Percentiles rank a stretch among this genome's conserved stretches.
These are phyloP conservation scores for Echinops telfairi DNA, from an alignment of 2,113 vertebrate genomes.

Conservation along the genomic window DNA sequence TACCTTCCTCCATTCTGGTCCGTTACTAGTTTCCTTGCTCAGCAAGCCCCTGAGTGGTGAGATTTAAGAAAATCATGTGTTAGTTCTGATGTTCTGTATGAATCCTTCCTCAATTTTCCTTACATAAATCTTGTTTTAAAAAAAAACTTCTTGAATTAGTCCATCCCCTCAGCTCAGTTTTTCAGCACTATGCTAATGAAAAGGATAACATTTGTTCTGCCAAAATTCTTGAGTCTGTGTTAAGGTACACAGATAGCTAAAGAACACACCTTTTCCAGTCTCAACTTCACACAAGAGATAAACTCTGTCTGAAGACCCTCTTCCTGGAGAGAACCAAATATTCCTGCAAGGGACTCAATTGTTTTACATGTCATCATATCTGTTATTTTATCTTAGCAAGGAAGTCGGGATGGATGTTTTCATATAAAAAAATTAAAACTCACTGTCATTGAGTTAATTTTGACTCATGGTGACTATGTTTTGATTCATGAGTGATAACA, in stretches of 20 bases:
- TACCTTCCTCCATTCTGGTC: background rate
- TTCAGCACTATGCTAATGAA: background rate
- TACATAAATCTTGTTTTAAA: background rate
- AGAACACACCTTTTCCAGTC: background rate
- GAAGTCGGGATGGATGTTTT: background rate
- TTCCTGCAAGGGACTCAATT: background rate
- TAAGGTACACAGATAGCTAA: background rate
- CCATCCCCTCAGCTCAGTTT: background rate
- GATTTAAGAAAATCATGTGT: background rate
- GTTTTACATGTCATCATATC: background rate
- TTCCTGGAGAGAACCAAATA: background rate
- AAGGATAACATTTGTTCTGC: background rate
- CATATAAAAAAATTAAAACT: too few relatives aligned
- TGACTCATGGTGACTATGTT: background rate
- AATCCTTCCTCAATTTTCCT: conserved; percentile 8
- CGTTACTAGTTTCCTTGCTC: background rate
- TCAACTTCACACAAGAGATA: background rate
- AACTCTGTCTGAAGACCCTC: background rate
- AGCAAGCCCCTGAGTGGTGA: background rate
- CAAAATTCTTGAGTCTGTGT: background rate
- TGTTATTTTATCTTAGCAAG: conserved; percentile 5
- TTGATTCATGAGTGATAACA: background rate
- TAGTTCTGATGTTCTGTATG: background rate
- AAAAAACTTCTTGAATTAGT: background rate
- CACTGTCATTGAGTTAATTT: too few relatives aligned